Evolutionary conservation across 2,888 invertebrate genomes (phyloP).

Genomic region (Gandaritis pyraliata): DNA sequence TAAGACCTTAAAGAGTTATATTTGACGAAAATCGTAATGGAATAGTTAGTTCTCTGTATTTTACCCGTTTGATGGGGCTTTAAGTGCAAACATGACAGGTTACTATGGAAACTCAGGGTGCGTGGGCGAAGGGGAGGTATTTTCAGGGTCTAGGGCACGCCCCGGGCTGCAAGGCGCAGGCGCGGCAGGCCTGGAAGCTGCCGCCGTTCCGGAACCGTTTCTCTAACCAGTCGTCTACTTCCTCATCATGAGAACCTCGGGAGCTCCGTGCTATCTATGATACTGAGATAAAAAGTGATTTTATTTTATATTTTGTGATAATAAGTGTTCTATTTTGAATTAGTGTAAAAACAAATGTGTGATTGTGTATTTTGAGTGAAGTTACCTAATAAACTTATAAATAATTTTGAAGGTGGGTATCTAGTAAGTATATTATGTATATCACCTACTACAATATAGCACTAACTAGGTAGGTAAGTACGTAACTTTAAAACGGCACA

Average conservation of each 20-base stretch:
- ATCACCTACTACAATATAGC: too few relatives aligned
- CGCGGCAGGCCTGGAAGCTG: slow-evolving; percentile 65
- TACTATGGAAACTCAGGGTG: slow-evolving; percentile 67
- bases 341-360: too few relatives aligned
- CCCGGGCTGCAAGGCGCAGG: slow-evolving; percentile 69
- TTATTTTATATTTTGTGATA: background rate
- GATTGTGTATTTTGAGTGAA: too few relatives aligned
- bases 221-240: slow-evolving; percentile 64
- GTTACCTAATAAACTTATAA: too few relatives aligned
- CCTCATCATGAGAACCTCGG: slow-evolving; percentile 52
- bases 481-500: too few relatives aligned
- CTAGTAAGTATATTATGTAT: too few relatives aligned
- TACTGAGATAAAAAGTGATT: slow-evolving; percentile 2
- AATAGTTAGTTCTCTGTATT: slow-evolving; percentile 22
- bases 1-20: slow-evolving; percentile 4
- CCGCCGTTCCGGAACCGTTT: slow-evolving; percentile 55
- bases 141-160: slow-evolving; percentile 86
- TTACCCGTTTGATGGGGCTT: slow-evolving; percentile 32
- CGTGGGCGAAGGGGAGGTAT: slow-evolving; percentile 76
- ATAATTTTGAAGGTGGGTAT: too few relatives aligned
- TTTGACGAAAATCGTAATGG: background rate
- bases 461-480: too few relatives aligned
- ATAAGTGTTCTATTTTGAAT: background rate
- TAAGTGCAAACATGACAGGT: slow-evolving; percentile 54
- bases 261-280: slow-evolving; percentile 10